Evolutionary conservation across 1,140 invertebrate genomes (phyloP).

Genomic region (Zaprionus africanus): DNA sequence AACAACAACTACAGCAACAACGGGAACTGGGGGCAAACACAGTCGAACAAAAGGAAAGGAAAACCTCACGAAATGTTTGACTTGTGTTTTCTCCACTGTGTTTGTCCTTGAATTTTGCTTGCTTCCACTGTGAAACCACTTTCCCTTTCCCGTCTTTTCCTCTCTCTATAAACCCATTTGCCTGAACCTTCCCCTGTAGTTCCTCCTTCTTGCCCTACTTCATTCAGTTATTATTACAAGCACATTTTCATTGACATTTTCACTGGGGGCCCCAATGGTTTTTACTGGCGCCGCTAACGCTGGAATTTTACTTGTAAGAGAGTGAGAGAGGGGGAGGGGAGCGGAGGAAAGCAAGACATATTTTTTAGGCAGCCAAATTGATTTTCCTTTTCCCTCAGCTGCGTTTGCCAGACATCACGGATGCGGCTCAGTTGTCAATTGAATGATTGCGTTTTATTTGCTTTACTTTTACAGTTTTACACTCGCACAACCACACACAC

Average conservation of each 20-base stretch:
- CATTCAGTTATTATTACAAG: conserved; percentile 74
- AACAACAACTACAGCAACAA: conserved; percentile 10
- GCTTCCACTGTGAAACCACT: conserved; percentile 23
- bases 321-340: background rate
- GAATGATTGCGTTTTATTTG: conserved; percentile 79
- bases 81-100: conserved; percentile 61
- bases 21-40: conserved; percentile 36
- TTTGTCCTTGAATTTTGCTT: conserved; percentile 79
- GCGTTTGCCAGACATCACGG: background rate
- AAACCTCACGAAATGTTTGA: conserved; percentile 64
- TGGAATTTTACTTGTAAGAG: background rate
- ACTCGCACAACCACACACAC: conserved; percentile 9
- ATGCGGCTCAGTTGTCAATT: conserved; percentile 69
- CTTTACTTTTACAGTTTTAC: conserved; percentile 51
- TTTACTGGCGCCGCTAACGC: conserved; percentile 37
- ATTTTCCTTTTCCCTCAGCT: conserved; percentile 70
- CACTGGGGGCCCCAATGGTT: conserved; percentile 11
- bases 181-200: background rate
- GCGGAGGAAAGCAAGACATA: background rate
- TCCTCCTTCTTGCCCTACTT: background rate
- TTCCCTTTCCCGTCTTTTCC: too few relatives aligned
- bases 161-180: background rate
- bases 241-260: conserved; percentile 75
- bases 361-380: conserved; percentile 62
- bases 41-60: conserved; percentile 37